Base-by-base conservation (phyloP, 2,113 vertebrate genomes). In the Peucedramus taeniatus region DNA sequence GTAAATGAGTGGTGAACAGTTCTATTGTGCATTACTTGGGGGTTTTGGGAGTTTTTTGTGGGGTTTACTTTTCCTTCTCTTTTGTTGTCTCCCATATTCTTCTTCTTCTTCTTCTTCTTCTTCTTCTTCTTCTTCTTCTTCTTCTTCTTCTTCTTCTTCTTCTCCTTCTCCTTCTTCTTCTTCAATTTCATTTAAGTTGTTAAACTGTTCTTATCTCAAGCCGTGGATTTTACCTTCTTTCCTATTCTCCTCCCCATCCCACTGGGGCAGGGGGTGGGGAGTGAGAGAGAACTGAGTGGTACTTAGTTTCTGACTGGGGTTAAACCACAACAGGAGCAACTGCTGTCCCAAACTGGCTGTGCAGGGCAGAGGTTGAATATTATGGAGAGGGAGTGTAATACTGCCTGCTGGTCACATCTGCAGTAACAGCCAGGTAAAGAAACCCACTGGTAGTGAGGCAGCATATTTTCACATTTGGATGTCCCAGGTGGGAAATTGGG, bases 401-500 rank as follows among this genome's bases (percentile, higher is more conserved):
- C 16, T 87, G 65, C 75, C 78, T 45, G 37, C 23, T 42, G 21
- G 28, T 83, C 59, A 77, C 59, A 56, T 37, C 61, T 1, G 4
- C 49, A 47, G 51, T 39, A 74, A 54, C 4, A 4, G 30, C 47
- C 59, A 27, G 2, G 19, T 45, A 57, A 93, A 87, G 87, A 59
- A 72, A 37, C 11, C 61, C 39, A 8, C 23, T 80, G 86, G 63
- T 89, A 65, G 15, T 11, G 10, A 23, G 61, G 59, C 54, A 59
- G 66, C 70, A 49, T 81, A 42, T 85, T 92, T 94, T 86, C 83
- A 78, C 18, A 2, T 65, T 71, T 70, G 53, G 44, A 24, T 72
- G 49, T 85, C 90, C 94, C 90, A 66, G 30, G 63, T 95, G 93
- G 76, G 88, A 88, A 91, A 92, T 89, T 60, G 90, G 61, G n/a